A percentile compares a stretch with the other conserved stretches of the same genome.
These are phyloP conservation scores for Sciaenops ocellatus DNA, from an alignment of 2,797 vertebrate species.

Conservation along the genomic window DNA sequence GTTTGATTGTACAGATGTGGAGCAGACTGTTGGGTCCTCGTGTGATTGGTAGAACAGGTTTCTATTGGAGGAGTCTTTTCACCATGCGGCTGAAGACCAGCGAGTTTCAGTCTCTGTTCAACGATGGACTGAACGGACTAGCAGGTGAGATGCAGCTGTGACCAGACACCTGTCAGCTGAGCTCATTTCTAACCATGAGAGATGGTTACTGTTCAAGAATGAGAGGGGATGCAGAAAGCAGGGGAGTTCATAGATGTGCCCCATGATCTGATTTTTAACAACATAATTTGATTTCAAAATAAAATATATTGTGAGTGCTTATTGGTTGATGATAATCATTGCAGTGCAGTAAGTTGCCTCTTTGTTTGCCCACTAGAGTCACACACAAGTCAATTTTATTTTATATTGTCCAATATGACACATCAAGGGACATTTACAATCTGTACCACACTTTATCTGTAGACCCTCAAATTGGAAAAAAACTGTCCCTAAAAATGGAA, in stretches of 20 bases:
- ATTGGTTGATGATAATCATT: too few relatives aligned
- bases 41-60: conserved; percentile 50
- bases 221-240: not conserved
- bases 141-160: conserved; percentile 85
- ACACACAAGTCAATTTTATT: too few relatives aligned
- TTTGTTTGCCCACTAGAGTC: too few relatives aligned
- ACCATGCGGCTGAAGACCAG: conserved; percentile 91
- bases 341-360: too few relatives aligned
- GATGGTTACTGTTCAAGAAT: not conserved
- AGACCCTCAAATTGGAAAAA: too few relatives aligned
- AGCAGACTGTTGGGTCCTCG: conserved; percentile 63
- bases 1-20: conserved; percentile 80
- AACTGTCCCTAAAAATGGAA: too few relatives aligned
- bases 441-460: too few relatives aligned
- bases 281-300: not conserved
- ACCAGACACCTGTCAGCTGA: not conserved
- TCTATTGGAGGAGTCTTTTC: conserved; percentile 76
- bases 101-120: conserved; percentile 92
- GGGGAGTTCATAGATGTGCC: not conserved
- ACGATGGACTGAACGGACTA: conserved; percentile 89
- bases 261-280: not conserved
- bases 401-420: too few relatives aligned
- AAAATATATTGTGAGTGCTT: not conserved
- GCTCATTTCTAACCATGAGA: too few relatives aligned
- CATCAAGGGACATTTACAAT: too few relatives aligned